These are phyloP conservation scores for Osmoderma eremita DNA, from an alignment of 2,888 invertebrate species.

Conservation along the genomic window DNA sequence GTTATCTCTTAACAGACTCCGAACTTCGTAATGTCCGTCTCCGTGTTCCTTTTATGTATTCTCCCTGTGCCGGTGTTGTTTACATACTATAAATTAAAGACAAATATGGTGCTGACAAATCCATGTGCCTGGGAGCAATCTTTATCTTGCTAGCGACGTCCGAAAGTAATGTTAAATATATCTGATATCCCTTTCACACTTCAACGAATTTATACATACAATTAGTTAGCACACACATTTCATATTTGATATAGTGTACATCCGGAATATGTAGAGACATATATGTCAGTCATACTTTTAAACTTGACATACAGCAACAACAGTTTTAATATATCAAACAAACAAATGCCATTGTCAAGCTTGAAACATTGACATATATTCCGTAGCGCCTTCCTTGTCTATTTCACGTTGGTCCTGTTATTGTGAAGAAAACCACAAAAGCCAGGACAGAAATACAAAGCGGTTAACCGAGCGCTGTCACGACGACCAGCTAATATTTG, in stretches of 20 bases:
- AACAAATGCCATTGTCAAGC: conserved; percentile 2
- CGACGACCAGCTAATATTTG: conserved; percentile 65
- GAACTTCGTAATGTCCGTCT: conserved; percentile 13
- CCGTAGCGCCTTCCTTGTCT: conserved; percentile 18
- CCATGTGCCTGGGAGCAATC: conserved; percentile 8
- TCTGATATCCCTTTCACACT: too few species aligned
- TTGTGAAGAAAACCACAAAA: conserved; percentile 38
- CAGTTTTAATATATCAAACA: conserved; percentile 9
- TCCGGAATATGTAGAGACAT: too few species aligned
- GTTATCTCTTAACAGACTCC: conserved; percentile 32
- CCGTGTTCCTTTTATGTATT: conserved; percentile 1
- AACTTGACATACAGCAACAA: too few species aligned
- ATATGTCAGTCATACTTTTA: too few species aligned
- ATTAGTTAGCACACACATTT: too few species aligned
- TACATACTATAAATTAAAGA: conserved; percentile 21
- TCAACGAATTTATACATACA: too few species aligned
- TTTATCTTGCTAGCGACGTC: neutral
- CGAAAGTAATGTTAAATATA: too few species aligned
- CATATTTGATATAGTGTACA: too few species aligned
- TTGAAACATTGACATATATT: conserved; percentile 40
- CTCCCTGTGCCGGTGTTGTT: conserved; percentile 14
- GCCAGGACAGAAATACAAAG: conserved; percentile 39
- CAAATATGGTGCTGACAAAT: conserved; percentile 19
- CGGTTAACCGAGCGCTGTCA: conserved; percentile 56
- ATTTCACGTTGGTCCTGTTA: conserved; percentile 6